Evolutionary conservation across 2,113 vertebrate species (phyloP).

Genomic region (Anas platyrhynchos): DNA sequence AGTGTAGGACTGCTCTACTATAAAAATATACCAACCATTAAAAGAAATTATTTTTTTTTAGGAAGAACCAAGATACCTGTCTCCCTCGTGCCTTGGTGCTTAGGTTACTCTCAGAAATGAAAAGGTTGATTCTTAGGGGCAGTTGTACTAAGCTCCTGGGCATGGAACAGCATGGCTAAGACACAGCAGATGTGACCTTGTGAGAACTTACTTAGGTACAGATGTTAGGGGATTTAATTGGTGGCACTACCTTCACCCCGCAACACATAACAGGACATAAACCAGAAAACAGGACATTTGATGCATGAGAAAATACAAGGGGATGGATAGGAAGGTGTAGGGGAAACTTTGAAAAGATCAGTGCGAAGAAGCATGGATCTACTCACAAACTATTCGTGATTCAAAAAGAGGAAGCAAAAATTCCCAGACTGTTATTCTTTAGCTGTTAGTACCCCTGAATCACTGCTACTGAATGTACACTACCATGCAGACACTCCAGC

Average conservation of each 20-base stretch:
- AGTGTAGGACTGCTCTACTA: not conserved
- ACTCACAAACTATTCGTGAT: rapidly evolving
- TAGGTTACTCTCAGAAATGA: not conserved
- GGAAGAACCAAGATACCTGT: not conserved
- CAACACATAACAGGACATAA: not conserved
- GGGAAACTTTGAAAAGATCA: not conserved
- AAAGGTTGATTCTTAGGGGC: not conserved
- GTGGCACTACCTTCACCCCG: not conserved
- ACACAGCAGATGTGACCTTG: not conserved
- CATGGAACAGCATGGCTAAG: not conserved
- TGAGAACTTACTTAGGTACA: not conserved
- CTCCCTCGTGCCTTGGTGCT: not conserved
- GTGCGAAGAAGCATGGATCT: not conserved
- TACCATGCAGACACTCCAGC: not conserved
- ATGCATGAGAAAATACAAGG: not conserved
- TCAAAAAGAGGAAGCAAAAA: not conserved
- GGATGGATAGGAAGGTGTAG: not conserved
- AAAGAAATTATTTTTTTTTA: not conserved
- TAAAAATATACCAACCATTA: not conserved
- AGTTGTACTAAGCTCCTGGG: not conserved
- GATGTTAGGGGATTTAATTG: not conserved
- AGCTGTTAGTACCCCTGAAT: not conserved
- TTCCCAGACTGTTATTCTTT: not conserved
- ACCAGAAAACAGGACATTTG: not conserved
- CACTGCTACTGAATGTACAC: not conserved